phyloP scores from a whole-genome alignment of 1,140 invertebrate genomes.

The Oreohelix idahoensis region DNA sequence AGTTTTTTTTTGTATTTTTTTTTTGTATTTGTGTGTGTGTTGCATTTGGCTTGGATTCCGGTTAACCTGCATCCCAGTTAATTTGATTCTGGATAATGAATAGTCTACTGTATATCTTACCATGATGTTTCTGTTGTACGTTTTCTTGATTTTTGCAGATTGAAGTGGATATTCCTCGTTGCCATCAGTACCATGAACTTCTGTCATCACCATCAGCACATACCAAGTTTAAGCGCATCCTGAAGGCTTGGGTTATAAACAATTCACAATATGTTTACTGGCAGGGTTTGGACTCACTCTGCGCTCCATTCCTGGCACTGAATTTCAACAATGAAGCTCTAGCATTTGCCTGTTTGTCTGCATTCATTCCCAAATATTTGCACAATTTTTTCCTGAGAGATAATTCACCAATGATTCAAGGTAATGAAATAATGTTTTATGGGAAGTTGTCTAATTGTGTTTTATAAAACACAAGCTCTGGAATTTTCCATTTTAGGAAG shows the following conservation, averaged over 20 bases:
- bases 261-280: slow-evolving; percentile 98
- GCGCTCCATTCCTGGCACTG: slow-evolving; percentile 95
- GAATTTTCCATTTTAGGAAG: no score
- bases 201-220: slow-evolving; percentile 88
- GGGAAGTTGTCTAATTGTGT: no score
- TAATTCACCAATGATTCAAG: slow-evolving; percentile 95
- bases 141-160: slow-evolving; percentile 83
- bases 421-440: no score
- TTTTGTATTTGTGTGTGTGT: no score
- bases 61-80: no score
- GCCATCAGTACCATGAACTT: slow-evolving; percentile 98
- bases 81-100: no score
- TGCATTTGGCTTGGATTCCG: no score
- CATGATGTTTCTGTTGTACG: no score
- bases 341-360: slow-evolving; percentile 93
- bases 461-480: no score
- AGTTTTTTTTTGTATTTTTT: no score
- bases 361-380: slow-evolving; percentile 96
- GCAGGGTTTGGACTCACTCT: slow-evolving; percentile 98
- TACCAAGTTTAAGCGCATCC: slow-evolving; percentile 89
- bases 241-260: slow-evolving; percentile 97
- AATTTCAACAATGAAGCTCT: slow-evolving; percentile 98
- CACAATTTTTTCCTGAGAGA: slow-evolving; percentile 99
- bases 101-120: no score
- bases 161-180: slow-evolving; percentile 98